A percentile compares a stretch with the other conserved stretches of the same genome.
Evolutionary conservation across 2,797 vertebrate species (phyloP).

Genomic region (Crypturellus tataupa): DNA sequence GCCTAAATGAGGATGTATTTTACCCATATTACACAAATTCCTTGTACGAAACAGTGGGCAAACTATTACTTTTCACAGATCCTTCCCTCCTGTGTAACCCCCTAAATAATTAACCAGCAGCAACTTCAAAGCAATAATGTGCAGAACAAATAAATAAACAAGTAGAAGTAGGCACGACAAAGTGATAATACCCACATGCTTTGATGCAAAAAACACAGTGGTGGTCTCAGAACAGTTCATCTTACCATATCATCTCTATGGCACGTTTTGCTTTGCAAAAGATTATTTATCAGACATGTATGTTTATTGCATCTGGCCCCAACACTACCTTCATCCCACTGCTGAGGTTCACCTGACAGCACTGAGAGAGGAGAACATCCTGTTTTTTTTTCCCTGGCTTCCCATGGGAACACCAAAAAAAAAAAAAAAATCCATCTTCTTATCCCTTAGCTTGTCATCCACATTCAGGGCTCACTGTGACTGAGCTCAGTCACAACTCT

Average conservation of each 20-base stretch:
- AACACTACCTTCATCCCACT: neutral
- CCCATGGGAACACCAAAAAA: neutral
- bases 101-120: slow-evolving; percentile 29
- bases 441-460: neutral
- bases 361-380: fast-evolving
- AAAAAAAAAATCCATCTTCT: neutral
- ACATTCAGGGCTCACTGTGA: neutral
- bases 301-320: neutral
- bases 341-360: neutral
- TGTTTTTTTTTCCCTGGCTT: neutral
- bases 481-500: neutral
- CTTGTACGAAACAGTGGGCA: neutral
- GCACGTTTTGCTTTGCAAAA: neutral
- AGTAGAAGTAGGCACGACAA: neutral
- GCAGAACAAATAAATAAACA: neutral
- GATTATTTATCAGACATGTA: neutral
- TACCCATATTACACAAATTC: neutral
- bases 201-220: neutral
- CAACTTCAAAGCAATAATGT: neutral
- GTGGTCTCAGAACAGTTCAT: neutral
- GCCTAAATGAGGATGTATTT: neutral
- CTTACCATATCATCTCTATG: neutral
- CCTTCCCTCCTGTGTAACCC: neutral
- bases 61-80: neutral
- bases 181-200: neutral